Evolutionary conservation across 2,888 invertebrate species (phyloP), one percentile per base, ranked within the genome.

Genomic region (Eucera pruinosa): DNA sequence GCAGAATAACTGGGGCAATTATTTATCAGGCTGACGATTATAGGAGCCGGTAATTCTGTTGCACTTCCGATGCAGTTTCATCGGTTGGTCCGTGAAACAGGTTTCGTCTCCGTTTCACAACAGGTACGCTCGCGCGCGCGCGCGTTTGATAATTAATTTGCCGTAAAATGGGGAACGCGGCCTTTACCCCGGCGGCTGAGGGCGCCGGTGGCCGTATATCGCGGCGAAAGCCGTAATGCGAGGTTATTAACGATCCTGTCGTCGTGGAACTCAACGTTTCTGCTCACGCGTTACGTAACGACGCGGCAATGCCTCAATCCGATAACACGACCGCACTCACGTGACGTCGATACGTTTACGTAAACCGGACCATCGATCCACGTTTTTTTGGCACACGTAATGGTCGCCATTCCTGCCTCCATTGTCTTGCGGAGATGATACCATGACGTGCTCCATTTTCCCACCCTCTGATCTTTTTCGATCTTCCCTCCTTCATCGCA

Each of bases 231-330:
- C 78, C 65, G 50, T 83, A 76, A 83, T 81, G 65, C 70, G 65
- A 43, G 39, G 55, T 73, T 78, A 86, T 86, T 85, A 86, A 78
- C 84, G 74, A 78, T 72, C 65, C 68, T 18, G 43, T 61, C 71
- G 41, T 57, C 50, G 60, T 33, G 66, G 50, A 61, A 30, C 79
- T 68, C 65, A 25, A 18, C 36, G 48, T 74, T 11, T 71, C 70
- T 27, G 52, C 54, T 69, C 68, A 67, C 84, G 75, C 77, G 69
- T 74, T 61, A 67, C 72, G 54, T 54, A 75, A 78, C 71, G 65
- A 60, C 68, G 54, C 41, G 9, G 52, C 73, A 52, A 64, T 62
- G 47, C 61, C 52, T 50, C 70, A 39, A 75, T 72, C 73, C 41
- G 65, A 73, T 67, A 68, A 52, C 62, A 23, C 33, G 65, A 47